These are phyloP conservation scores for Lindbergichthys nudifrons DNA, from an alignment of 2,797 vertebrate species.

Conservation along the genomic window DNA sequence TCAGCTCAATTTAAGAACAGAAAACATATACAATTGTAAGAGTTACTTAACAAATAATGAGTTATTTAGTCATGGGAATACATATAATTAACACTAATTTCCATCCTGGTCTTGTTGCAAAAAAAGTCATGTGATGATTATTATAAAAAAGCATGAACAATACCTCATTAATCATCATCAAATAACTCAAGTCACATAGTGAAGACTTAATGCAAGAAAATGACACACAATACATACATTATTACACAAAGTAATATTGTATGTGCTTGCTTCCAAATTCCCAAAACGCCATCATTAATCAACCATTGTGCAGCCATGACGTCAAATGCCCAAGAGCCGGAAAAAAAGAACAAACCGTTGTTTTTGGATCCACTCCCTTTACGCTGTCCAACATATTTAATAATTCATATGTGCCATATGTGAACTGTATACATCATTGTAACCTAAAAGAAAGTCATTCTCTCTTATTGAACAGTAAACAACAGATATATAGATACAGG, in stretches of 20 bases:
- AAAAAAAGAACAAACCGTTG: slow-evolving; percentile 16
- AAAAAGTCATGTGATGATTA: neutral
- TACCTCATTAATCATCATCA: neutral
- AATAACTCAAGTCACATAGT: neutral
- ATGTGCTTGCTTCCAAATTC: neutral
- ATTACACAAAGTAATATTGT: neutral
- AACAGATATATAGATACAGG: slow-evolving; percentile 1
- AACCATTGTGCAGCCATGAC: neutral
- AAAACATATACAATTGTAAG: neutral
- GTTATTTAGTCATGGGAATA: neutral
- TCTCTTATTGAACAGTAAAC: neutral
- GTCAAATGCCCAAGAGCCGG: neutral
- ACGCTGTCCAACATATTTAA: slow-evolving; percentile 17
- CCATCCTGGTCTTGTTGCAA: neutral
- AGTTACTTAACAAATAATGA: neutral
- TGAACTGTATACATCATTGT: slow-evolving; percentile 20
- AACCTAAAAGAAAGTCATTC: slow-evolving; percentile 12
- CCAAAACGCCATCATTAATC: neutral
- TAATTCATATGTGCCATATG: neutral
- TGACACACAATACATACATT: neutral
- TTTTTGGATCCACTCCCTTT: slow-evolving; percentile 32
- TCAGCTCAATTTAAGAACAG: neutral
- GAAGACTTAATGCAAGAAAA: neutral
- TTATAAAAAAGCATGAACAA: neutral
- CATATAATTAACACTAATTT: neutral